Conservation (phyloP, 2,113 vertebrate species). For the Trachemys scripta region DNA sequence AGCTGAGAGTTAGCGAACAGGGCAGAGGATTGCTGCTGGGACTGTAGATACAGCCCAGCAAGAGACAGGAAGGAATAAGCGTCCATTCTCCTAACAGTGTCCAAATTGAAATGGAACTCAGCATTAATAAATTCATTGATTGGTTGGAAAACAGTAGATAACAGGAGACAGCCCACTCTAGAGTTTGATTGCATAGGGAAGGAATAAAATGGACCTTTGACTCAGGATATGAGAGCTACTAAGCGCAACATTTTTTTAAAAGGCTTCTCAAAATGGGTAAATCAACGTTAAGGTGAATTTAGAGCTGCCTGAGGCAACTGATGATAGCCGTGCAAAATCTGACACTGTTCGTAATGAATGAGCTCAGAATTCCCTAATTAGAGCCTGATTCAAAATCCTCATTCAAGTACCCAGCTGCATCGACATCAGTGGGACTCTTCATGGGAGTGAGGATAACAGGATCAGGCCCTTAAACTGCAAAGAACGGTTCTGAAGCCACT, state of each 20-base stretch:
- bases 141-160: background rate
- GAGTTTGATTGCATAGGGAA: background rate
- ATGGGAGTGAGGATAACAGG: background rate
- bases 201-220: background rate
- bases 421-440: background rate
- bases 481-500: background rate
- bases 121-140: background rate
- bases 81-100: background rate
- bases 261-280: background rate
- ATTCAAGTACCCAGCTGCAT: background rate
- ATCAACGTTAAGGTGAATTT: accelerated
- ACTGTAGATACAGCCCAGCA: background rate
- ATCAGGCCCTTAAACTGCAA: background rate
- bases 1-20: constrained; percentile 56
- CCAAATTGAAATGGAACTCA: background rate
- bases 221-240: background rate
- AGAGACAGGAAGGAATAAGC: background rate
- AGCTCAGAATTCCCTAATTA: background rate
- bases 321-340: background rate
- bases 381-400: background rate
- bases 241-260: background rate
- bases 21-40: constrained; percentile 19
- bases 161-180: background rate
- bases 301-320: accelerated
- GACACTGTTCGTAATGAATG: background rate